Evolutionary conservation across 30 jellyfish, hydroid and myxozoan species (phyloP).

Genomic region (Pelagia noctiluca): DNA sequence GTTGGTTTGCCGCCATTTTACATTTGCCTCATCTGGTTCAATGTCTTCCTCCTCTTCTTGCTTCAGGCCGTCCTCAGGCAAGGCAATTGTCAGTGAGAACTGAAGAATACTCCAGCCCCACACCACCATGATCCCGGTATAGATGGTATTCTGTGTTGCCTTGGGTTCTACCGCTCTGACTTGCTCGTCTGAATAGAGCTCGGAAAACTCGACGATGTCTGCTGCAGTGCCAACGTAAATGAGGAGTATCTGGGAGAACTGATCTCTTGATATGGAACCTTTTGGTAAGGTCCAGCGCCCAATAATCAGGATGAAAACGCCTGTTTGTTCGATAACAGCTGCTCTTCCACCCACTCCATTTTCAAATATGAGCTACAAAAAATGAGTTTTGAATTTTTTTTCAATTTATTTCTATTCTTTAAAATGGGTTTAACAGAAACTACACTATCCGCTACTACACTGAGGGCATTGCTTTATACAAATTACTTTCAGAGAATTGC

Average conservation of each 20-base stretch:
- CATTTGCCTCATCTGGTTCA: slow-evolving; percentile 50
- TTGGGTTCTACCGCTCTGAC: slow-evolving; percentile 8
- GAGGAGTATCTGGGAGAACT: slow-evolving; percentile 90
- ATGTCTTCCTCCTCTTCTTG: slow-evolving; percentile 80
- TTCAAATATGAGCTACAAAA: slow-evolving; percentile 58
- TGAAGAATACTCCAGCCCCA: slow-evolving; percentile 97
- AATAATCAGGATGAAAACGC: slow-evolving; percentile 85
- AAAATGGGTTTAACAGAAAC: no score
- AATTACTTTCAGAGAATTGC: no score
- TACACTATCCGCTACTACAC: no score
- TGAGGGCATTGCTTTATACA: no score
- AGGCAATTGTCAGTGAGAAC: slow-evolving; percentile 92
- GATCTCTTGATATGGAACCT: slow-evolving; percentile 95
- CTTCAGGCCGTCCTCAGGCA: slow-evolving; percentile 95
- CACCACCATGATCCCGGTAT: slow-evolving; percentile 84
- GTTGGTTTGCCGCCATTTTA: slow-evolving; percentile 84
- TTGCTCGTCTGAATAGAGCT: slow-evolving; percentile 76
- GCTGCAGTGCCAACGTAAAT: slow-evolving; percentile 99
- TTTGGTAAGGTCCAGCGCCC: slow-evolving; percentile 98
- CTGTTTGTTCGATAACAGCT: slow-evolving; percentile 91
- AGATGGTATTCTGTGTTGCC: slow-evolving; percentile 19
- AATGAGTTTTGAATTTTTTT: no score
- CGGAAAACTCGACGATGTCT: slow-evolving; percentile 96
- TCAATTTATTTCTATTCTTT: no score
- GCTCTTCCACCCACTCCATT: slow-evolving; percentile 56